Base-by-base conservation (phyloP, 2,797 vertebrate genomes). In the Craterocephalus amniculus region DNA sequence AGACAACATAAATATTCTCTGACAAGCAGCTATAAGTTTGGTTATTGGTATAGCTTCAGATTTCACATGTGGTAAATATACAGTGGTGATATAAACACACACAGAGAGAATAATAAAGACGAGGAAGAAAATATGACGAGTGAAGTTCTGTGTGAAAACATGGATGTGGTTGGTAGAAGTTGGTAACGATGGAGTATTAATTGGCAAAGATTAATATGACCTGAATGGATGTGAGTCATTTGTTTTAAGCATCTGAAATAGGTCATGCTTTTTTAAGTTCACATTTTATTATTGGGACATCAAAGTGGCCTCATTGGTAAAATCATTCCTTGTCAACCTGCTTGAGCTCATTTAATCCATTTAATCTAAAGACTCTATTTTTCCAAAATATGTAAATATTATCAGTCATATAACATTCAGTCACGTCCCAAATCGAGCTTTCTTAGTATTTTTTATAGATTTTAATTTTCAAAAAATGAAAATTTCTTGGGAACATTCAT, bases 61-160 rank as follows among this genome's bases (percentile, higher is more conserved):
- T n/a, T 40, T 1, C 2, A 45, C 20, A 24, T 18, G 36, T 24
- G 38, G 11, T n/a, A 40, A 26, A 36, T 51, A 38, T 51, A 4
- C 22, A 49, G 22, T 22, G 4, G 22, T 24, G 11, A 49, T n/a
- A 49, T 24, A 49, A 24, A 24, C 48, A 49, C n/a, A 22, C 2
- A n/a, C 35, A 43, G 36, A 55, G 72, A 34, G 64, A 57, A 70
- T 31, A 71, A 57, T 26, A 20, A 70, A 45, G 16, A 32, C 34
- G 6, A 34, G 7, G 40, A 67, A 9, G 54, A 58, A 64, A 67
- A 29, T 51, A 26, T 54, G 32, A 72, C 24, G 57, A 52, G 22
- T 31, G 14, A 45, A 58, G 59, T 36, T 52, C 9, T 32, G 29
- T 26, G 58, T 48, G 35, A 49, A 35, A 74, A 60, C 0, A 1